Base-by-base conservation (phyloP, 2,888 invertebrate species). In the Deilephila porcellus region DNA sequence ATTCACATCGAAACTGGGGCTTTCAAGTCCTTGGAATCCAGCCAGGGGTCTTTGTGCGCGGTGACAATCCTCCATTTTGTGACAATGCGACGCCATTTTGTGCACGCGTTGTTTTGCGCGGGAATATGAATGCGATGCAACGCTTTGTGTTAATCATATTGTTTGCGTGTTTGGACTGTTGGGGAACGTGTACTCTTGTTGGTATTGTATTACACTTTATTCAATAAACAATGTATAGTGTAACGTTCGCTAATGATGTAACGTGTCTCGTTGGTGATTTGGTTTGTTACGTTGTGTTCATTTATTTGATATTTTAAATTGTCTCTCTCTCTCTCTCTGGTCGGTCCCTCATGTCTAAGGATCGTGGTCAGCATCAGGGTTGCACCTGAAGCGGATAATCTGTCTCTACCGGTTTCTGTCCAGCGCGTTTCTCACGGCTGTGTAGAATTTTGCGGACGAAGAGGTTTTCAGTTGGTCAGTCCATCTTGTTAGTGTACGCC, bases 81-180 rank as follows among this genome's bases (percentile, higher is more conserved):
- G 81, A 85, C 82, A 86, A 84, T 81, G 77, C 74, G 77, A 73
- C 78, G 80, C 87, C 83, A 83, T 85, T 82, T 85, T 79, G 79
- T 80, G 75, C 34, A 70, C 70, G 60, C 70, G 72, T 72, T 77
- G 74, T 78, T 82, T 82, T 76, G 77, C 79, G 78, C 77, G 79
- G 76, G 80, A 82, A 82, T 60, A 59, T 73, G 64, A 73, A 73
- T 73, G 64, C 63, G 59, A 59, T 73, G 64, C 63, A 37, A 14
- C 64, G 45, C 64, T 45, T 64, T 64, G 52, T 64, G 52, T 67
- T 37, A 67, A 67, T 67, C 60, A 25, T 29, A 52, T 67, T 67
- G 67, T 67, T 67, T 67, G 45, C 67, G 52, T 52, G 67, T 52
- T 67, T 67, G 5, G 45, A 67, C 52, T 67, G 34, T 25, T 67